Evolutionary conservation across 1,140 invertebrate genomes (phyloP).

Genomic region (Tetragnatha versicolor): DNA sequence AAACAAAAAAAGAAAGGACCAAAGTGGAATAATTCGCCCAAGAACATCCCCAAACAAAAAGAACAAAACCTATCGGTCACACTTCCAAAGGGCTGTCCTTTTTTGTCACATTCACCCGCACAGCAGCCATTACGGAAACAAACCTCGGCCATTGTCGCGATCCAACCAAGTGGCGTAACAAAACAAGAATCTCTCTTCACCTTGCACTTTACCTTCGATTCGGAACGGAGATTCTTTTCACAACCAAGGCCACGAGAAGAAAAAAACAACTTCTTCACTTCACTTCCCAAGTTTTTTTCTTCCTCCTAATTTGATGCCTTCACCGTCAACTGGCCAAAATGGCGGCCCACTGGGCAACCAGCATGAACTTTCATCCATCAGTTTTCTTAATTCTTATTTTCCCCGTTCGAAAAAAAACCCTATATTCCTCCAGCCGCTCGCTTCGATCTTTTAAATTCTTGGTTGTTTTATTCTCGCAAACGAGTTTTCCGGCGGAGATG

Average conservation of each 20-base stretch:
- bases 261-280: no score
- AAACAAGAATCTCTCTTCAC: neutral
- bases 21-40: no score
- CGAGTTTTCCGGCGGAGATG: conserved; percentile 29
- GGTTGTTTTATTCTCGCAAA: no score
- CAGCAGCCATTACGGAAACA: neutral
- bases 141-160: neutral
- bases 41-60: neutral
- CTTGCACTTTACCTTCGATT: neutral
- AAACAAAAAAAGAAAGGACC: no score
- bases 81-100: neutral
- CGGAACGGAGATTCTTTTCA: conserved; percentile 20
- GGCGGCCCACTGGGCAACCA: neutral
- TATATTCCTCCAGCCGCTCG: neutral
- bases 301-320: neutral
- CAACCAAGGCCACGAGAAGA: conserved; percentile 6
- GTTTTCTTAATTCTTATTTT: conserved; percentile 1
- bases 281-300: neutral
- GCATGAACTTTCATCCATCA: conserved; percentile 13
- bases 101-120: neutral
- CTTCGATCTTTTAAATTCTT: neutral
- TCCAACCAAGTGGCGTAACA: neutral
- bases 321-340: conserved; percentile 12
- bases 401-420: neutral
- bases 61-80: neutral